Evolutionary conservation across 2,888 invertebrate genomes (phyloP), one percentile per base, ranked within the genome.

Genomic region (Helobdella robusta): DNA sequence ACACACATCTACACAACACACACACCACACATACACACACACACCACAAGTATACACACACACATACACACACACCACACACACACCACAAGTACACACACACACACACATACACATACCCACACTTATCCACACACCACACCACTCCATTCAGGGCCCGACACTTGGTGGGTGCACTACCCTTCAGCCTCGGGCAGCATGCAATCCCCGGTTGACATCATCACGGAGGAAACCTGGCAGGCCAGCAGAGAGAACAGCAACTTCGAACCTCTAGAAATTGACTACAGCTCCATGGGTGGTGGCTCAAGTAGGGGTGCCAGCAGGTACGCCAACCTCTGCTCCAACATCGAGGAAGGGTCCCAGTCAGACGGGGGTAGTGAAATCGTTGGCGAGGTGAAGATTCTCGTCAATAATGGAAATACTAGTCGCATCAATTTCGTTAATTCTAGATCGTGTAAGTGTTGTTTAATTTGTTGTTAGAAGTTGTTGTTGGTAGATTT

Each of bases 91-190:
- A n/a, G n/a, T n/a, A n/a, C n/a, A n/a, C n/a, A n/a, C n/a, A n/a
- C n/a, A n/a, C n/a, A n/a, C n/a, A n/a, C n/a, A n/a, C n/a, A n/a
- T n/a, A n/a, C n/a, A n/a, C n/a, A n/a, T n/a, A n/a, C n/a, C n/a
- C n/a, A n/a, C n/a, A n/a, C n/a, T n/a, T n/a, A n/a, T n/a, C n/a
- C n/a, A n/a, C n/a, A n/a, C n/a, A n/a, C n/a, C n/a, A n/a, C n/a
- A 56, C 28, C 5, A 48, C n/a, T 30, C 25, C 30, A 4, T 15
- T 23, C 25, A 66, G 66, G 66, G 0, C 66, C 66, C 15, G 66
- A 66, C n/a, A 61, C 62, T 15, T 66, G 66, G 66, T 65, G 65
- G 65, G 65, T 65, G 32, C 65, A 65, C 40, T 65, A 60, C n/a
- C 65, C 65, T 34, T 65, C 66, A 11, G 66, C 66, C n/a, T 66